Percentiles rank a stretch among this genome's conserved stretches.
Conservation (phyloP, 2,888 invertebrate species). For the Papilio elwesi region DNA sequence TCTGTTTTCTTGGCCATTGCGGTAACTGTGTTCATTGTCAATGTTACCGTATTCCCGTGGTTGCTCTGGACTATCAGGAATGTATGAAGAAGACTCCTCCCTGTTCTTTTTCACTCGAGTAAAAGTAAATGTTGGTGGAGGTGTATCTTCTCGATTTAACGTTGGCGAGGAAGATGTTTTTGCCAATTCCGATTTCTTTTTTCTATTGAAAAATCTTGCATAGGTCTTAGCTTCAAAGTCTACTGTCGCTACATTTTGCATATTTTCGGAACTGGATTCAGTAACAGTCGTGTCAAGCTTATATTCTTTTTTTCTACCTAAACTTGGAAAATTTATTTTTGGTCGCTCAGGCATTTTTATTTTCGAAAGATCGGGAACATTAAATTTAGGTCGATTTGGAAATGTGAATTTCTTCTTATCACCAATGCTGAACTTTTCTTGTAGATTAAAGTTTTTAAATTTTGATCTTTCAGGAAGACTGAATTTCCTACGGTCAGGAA, state of each 20-base stretch:
- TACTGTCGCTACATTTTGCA: conserved; percentile 83
- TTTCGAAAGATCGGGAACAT: conserved; percentile 82
- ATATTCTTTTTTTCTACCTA: conserved; percentile 81
- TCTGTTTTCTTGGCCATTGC: conserved; percentile 69
- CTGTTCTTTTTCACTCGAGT: conserved; percentile 86
- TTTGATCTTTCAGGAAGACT: conserved; percentile 86
- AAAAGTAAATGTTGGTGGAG: conserved; percentile 86
- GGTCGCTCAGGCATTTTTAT: conserved; percentile 85
- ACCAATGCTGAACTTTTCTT: conserved; percentile 82
- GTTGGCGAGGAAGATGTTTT: conserved; percentile 83
- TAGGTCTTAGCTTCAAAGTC: conserved; percentile 91
- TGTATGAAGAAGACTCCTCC: conserved; percentile 71
- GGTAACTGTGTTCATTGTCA: conserved; percentile 57
- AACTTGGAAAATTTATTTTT: conserved; percentile 86
- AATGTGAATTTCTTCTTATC: conserved; percentile 86
- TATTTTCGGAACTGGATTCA: conserved; percentile 65
- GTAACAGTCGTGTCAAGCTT: conserved; percentile 67
- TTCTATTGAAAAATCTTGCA: conserved; percentile 87
- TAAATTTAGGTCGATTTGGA: conserved; percentile 84
- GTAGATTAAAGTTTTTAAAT: conserved; percentile 77
- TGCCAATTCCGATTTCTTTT: conserved; percentile 71
- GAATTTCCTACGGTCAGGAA: conserved; percentile 86
- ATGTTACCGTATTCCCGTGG: conserved; percentile 80
- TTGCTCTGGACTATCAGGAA: conserved; percentile 71
- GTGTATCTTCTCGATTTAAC: conserved; percentile 82